These are phyloP conservation scores for Myrmophylax atrothorax DNA, from an alignment of 2,113 vertebrate genomes.

Conservation along the genomic window DNA sequence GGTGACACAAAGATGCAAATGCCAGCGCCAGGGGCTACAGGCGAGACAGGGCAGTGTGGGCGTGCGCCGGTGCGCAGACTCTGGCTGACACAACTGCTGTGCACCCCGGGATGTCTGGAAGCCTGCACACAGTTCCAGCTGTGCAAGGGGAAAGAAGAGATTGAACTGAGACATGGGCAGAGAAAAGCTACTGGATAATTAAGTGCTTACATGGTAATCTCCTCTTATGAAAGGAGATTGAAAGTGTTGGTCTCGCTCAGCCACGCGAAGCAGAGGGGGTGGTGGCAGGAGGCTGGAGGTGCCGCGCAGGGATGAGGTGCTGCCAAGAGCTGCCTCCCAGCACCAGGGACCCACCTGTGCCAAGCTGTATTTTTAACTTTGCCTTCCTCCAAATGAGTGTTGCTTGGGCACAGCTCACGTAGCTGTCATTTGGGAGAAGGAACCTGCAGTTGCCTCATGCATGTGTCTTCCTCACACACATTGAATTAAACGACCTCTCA, in stretches of 20 bases:
- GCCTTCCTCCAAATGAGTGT: fast-evolving
- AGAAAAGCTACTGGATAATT: conserved; percentile 27
- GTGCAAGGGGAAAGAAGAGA: not conserved
- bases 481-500: fast-evolving
- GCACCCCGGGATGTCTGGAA: not conserved
- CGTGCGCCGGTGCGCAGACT: fast-evolving
- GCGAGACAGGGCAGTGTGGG: not conserved
- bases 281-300: not conserved
- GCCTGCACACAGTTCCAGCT: fast-evolving
- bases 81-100: not conserved
- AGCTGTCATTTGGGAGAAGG: not conserved
- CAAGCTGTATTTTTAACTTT: not conserved
- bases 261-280: not conserved
- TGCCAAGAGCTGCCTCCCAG: not conserved
- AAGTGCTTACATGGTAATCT: conserved; percentile 50
- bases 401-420: not conserved
- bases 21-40: not conserved
- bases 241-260: not conserved
- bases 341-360: not conserved
- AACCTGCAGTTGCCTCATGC: not conserved
- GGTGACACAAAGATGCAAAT: not conserved
- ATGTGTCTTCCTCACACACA: not conserved
- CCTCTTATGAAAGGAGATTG: conserved; percentile 56
- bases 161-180: not conserved
- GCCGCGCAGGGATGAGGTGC: not conserved